phyloP scores from a whole-genome alignment of 1,140 invertebrate genomes.

The Himalopsyche phryganea region DNA sequence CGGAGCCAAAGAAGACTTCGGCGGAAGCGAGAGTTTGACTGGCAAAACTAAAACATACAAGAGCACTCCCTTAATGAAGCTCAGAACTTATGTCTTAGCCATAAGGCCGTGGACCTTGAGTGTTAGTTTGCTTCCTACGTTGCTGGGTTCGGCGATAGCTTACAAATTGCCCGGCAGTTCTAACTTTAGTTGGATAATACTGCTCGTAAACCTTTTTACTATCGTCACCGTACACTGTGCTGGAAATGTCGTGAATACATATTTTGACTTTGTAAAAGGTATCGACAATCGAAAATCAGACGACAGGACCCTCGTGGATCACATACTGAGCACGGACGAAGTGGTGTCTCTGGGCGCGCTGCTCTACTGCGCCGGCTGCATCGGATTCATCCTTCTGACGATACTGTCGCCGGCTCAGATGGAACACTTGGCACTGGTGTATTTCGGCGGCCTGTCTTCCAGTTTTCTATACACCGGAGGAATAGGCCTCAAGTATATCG shows the following conservation, averaged over 20 bases:
- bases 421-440: constrained; percentile 90
- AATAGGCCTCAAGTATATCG: constrained; percentile 92
- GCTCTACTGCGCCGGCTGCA: constrained; percentile 81
- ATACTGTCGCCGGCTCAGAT: constrained; percentile 83
- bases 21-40: too few relatives aligned
- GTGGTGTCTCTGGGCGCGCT: constrained; percentile 83
- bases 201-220: constrained; percentile 78
- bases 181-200: constrained; percentile 73
- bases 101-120: constrained; percentile 90
- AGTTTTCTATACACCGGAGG: constrained; percentile 91
- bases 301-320: constrained; percentile 89
- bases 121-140: constrained; percentile 84
- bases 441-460: constrained; percentile 94
- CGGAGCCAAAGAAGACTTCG: constrained; percentile 11
- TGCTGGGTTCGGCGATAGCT: constrained; percentile 81
- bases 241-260: constrained; percentile 96
- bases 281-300: constrained; percentile 90
- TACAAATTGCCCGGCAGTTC: constrained; percentile 69
- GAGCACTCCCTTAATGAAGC: constrained; percentile 68
- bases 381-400: constrained; percentile 81
- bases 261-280: constrained; percentile 91
- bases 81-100: constrained; percentile 83
- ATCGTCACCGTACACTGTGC: constrained; percentile 90
- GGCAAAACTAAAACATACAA: constrained; percentile 16
- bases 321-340: constrained; percentile 80